These are phyloP conservation scores for Xenops minutus DNA, from an alignment of 2,797 vertebrate species.

Conservation along the genomic window DNA sequence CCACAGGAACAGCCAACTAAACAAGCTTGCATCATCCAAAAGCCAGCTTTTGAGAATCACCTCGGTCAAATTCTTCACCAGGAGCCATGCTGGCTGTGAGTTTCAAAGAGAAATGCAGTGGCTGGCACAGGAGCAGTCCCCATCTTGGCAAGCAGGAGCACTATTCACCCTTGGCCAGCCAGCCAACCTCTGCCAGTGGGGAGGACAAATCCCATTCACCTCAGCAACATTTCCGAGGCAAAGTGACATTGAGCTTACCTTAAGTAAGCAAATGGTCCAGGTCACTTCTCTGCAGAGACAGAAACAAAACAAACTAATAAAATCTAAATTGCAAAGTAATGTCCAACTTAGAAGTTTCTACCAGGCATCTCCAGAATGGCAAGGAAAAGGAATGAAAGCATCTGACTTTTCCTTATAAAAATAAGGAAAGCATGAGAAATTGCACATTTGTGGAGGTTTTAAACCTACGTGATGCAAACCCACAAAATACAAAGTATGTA, in stretches of 20 bases:
- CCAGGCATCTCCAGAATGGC: not conserved
- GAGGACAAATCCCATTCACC: fast-evolving
- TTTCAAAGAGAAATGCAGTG: not conserved
- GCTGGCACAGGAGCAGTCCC: not conserved
- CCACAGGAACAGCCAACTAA: not conserved
- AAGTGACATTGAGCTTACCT: not conserved
- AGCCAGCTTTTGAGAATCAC: not conserved
- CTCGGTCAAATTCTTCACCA: not conserved
- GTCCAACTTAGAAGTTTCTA: not conserved
- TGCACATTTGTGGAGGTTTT: not conserved
- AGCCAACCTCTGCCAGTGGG: not conserved
- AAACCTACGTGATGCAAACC: not conserved
- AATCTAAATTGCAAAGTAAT: not conserved
- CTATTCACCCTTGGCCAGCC: not conserved
- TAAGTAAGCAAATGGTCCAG: not conserved
- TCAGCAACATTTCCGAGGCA: not conserved
- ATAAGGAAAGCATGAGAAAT: not conserved
- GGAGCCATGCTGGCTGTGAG: not conserved
- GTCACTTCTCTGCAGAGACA: not conserved
- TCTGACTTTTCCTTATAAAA: not conserved
- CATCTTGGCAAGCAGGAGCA: not conserved
- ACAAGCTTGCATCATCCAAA: not conserved
- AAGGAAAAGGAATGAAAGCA: not conserved
- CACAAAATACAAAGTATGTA: not conserved
- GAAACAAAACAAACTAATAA: not conserved